phyloP scores from a whole-genome alignment of 2,888 invertebrate genomes.

The Metallyticus violacea region DNA sequence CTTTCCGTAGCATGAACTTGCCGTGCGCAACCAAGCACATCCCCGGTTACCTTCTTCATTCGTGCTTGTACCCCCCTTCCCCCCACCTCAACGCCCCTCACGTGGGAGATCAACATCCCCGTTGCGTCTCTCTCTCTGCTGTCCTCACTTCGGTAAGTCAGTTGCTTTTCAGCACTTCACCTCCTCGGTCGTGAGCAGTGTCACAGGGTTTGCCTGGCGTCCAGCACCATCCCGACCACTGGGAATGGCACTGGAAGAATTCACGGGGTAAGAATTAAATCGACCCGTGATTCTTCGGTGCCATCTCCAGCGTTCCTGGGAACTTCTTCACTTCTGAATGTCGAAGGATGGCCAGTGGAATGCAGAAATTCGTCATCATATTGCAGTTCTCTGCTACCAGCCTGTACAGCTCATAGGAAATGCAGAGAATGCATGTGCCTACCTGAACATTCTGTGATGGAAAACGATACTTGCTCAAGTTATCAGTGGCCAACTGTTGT shows the following conservation, averaged over 20 bases:
- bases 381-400: neutral
- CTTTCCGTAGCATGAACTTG: neutral
- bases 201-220: neutral
- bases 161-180: conserved; percentile 12
- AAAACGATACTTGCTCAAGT: neutral
- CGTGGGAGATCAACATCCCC: conserved; percentile 20
- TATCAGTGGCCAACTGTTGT: neutral
- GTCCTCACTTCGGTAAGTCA: conserved; percentile 2
- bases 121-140: neutral
- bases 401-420: too few species aligned
- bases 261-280: conserved; percentile 65
- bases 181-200: neutral
- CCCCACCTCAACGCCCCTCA: neutral
- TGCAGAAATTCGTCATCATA: neutral
- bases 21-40: conserved; percentile 31
- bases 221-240: conserved; percentile 5
- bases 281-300: conserved; percentile 70
- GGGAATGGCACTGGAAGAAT: conserved; percentile 83
- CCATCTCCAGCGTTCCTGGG: conserved; percentile 49
- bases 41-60: conserved; percentile 29
- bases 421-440: neutral
- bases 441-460: neutral
- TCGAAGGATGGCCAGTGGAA: neutral
- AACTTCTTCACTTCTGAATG: neutral
- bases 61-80: conserved; percentile 10